A percentile compares a stretch with the other conserved stretches of the same genome.
Evolutionary conservation across 1,140 invertebrate species (phyloP).

Genomic region (Rhyzopertha dominica): DNA sequence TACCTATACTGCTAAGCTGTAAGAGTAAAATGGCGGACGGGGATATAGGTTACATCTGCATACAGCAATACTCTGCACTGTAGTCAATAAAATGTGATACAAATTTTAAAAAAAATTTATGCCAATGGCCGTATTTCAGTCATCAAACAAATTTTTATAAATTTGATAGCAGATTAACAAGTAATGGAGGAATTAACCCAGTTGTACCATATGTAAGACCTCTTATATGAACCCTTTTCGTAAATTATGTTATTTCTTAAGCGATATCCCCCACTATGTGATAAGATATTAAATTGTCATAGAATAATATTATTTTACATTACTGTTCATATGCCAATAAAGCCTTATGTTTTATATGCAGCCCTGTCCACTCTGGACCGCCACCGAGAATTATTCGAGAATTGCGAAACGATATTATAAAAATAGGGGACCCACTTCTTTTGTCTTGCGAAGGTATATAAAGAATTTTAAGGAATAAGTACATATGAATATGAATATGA

Average conservation of each 20-base stretch:
- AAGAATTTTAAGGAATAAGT: slow-evolving; percentile 6
- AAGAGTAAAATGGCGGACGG: too few species aligned
- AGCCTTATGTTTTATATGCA: slow-evolving; percentile 18
- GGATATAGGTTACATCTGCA: too few species aligned
- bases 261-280: background rate
- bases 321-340: background rate
- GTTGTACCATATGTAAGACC: too few species aligned
- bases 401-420: slow-evolving; percentile 64
- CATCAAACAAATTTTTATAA: too few species aligned
- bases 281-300: background rate
- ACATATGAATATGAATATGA: slow-evolving; percentile 6
- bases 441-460: slow-evolving; percentile 67
- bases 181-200: too few species aligned
- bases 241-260: background rate
- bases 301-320: background rate
- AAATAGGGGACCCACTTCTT: slow-evolving; percentile 67
- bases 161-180: too few species aligned
- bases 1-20: too few species aligned
- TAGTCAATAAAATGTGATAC: too few species aligned
- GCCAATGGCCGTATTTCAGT: too few species aligned
- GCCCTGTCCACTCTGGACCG: slow-evolving; percentile 50
- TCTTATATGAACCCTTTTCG: too few species aligned
- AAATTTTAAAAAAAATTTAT: too few species aligned
- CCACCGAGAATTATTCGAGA: slow-evolving; percentile 70
- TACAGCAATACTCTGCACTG: too few species aligned